Evolutionary conservation across 2,888 invertebrate species (phyloP).

Genomic region (Meiosimyza decipiens): DNA sequence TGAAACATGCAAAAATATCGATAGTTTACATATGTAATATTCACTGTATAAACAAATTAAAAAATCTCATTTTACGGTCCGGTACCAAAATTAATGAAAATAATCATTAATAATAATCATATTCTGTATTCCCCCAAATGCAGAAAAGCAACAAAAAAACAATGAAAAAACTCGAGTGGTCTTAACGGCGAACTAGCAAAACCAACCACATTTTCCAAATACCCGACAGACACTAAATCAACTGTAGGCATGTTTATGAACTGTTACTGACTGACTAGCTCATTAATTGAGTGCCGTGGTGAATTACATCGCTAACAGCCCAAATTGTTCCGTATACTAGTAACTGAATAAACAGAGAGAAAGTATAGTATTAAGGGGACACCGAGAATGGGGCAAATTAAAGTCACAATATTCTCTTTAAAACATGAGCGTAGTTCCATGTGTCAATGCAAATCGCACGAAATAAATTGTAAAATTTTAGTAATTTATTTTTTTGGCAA

Average conservation of each 20-base stretch:
- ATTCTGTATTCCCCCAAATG: too few relatives aligned
- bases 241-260: not conserved
- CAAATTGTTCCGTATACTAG: not conserved
- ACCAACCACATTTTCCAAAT: constrained; percentile 14
- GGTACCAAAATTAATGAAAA: too few relatives aligned
- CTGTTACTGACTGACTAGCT: not conserved
- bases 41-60: too few relatives aligned
- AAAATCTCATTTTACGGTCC: too few relatives aligned
- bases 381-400: not conserved
- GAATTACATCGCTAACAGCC: constrained; percentile 13
- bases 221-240: constrained; percentile 17
- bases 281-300: constrained; percentile 3
- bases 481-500: too few relatives aligned
- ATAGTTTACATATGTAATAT: too few relatives aligned
- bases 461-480: too few relatives aligned
- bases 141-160: not conserved
- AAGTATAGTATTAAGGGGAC: not conserved
- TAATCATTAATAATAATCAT: too few relatives aligned
- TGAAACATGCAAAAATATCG: not conserved
- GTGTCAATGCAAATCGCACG: too few relatives aligned
- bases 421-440: too few relatives aligned
- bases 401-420: too few relatives aligned
- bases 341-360: not conserved
- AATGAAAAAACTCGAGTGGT: not conserved
- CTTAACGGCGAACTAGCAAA: not conserved